Percentiles rank a stretch among this genome's conserved stretches.
Evolutionary conservation across 2,797 vertebrate genomes (phyloP).

Genomic region (Pagetopsis macropterus): DNA sequence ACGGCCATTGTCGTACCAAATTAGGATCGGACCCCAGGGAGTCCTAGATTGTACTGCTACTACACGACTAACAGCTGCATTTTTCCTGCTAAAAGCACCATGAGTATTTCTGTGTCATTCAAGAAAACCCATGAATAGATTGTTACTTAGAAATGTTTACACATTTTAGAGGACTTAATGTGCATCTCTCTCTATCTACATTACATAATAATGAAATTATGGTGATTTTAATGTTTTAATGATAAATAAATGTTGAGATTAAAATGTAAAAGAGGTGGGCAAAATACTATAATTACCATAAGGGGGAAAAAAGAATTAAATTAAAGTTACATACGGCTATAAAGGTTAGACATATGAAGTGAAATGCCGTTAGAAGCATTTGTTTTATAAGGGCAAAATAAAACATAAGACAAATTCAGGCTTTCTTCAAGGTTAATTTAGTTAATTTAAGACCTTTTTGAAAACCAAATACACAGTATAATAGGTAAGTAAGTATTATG

Average conservation of each 20-base stretch:
- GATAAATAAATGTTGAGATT: not conserved
- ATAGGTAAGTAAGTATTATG: too few relatives aligned
- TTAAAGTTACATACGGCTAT: not conserved
- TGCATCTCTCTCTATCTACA: not conserved
- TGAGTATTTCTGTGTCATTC: not conserved
- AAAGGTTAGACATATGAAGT: too few relatives aligned
- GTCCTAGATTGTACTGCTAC: not conserved
- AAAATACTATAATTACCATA: not conserved
- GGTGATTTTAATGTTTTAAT: not conserved
- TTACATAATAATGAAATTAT: not conserved
- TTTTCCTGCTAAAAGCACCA: slow-evolving; percentile 6
- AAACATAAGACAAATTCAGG: too few relatives aligned
- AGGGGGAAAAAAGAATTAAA: not conserved
- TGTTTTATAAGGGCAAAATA: too few relatives aligned
- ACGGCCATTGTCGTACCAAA: slow-evolving; percentile 69
- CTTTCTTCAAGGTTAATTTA: too few relatives aligned
- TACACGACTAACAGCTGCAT: slow-evolving; percentile 12
- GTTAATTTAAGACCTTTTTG: too few relatives aligned
- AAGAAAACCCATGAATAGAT: not conserved
- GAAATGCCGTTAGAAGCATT: too few relatives aligned
- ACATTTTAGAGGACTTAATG: not conserved
- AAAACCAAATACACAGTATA: too few relatives aligned
- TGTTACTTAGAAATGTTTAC: not conserved
- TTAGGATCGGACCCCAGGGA: slow-evolving; percentile 55
- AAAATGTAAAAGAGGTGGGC: not conserved